phyloP scores from a whole-genome alignment of 2,113 vertebrate genomes.

The Stigmatopora argus region DNA sequence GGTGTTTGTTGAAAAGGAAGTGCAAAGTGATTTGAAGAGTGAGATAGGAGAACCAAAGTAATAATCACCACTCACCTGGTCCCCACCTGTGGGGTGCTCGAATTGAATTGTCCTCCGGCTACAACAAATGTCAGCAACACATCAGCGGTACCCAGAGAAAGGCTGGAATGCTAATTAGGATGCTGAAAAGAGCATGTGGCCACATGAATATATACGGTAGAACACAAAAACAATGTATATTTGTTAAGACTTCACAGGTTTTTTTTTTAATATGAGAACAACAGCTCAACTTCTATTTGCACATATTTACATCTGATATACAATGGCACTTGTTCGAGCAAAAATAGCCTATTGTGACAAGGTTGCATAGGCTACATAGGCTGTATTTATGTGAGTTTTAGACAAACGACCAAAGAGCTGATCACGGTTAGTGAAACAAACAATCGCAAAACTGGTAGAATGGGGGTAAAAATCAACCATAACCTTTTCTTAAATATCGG shows the following conservation, averaged over 20 bases:
- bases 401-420: too few relatives aligned
- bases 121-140: slow-evolving; percentile 54
- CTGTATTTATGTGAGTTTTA: too few relatives aligned
- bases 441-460: too few relatives aligned
- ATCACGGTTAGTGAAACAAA: too few relatives aligned
- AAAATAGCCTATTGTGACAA: too few relatives aligned
- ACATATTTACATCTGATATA: too few relatives aligned
- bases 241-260: neutral
- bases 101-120: slow-evolving; percentile 31
- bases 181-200: slow-evolving; percentile 7
- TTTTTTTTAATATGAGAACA: neutral
- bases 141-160: slow-evolving; percentile 26
- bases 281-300: neutral
- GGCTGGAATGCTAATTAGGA: slow-evolving; percentile 53
- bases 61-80: slow-evolving; percentile 28
- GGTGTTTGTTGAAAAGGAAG: slow-evolving; percentile 14
- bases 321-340: too few relatives aligned
- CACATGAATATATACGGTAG: neutral
- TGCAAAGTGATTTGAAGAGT: neutral
- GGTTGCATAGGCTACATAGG: too few relatives aligned
- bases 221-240: neutral
- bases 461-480: too few relatives aligned
- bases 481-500: too few relatives aligned
- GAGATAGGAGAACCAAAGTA: slow-evolving; percentile 15
- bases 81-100: slow-evolving; percentile 14